Percentiles rank a stretch among this genome's conserved stretches.
These are phyloP conservation scores for Xenopus borealis DNA, from an alignment of 2,113 vertebrate genomes.

Conservation along the genomic window DNA sequence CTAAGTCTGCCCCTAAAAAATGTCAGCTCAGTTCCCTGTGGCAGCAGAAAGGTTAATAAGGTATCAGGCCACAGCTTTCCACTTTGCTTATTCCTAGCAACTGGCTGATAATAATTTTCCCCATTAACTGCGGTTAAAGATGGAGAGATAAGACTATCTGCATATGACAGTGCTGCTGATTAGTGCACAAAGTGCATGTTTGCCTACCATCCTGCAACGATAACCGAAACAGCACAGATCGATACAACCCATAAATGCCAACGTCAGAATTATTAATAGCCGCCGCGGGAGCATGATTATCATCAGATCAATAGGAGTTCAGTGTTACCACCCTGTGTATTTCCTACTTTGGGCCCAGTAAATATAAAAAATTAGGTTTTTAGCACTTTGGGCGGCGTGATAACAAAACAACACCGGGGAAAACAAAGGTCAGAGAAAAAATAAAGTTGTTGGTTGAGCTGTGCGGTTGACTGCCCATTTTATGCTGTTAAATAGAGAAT, in stretches of 20 bases:
- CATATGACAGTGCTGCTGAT: conserved; percentile 66
- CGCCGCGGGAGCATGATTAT: conserved; percentile 73
- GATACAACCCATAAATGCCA: conserved; percentile 77
- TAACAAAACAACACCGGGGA: not conserved
- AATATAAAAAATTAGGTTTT: not conserved
- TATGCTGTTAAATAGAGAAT: too few relatives aligned
- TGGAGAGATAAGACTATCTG: conserved; percentile 68
- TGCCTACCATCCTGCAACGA: conserved; percentile 77
- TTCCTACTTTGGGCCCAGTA: conserved; percentile 55
- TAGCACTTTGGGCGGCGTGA: not conserved
- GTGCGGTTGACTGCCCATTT: too few relatives aligned
- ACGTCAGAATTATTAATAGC: conserved; percentile 87
- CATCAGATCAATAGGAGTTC: conserved; percentile 79
- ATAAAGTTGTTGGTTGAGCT: too few relatives aligned
- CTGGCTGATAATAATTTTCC: conserved; percentile 66
- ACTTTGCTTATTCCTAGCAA: conserved; percentile 53
- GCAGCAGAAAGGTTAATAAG: conserved; percentile 17
- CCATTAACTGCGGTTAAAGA: conserved; percentile 65
- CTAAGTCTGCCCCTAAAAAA: too few relatives aligned
- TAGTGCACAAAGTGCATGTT: conserved; percentile 88
- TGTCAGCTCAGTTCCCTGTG: not conserved
- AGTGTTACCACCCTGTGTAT: conserved; percentile 63
- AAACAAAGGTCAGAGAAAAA: not conserved
- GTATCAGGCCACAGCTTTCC: conserved; percentile 51
- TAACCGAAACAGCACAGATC: conserved; percentile 75